These are phyloP conservation scores for Troglohyphantes excavatus DNA, from an alignment of 2,888 invertebrate species.

Conservation along the genomic window DNA sequence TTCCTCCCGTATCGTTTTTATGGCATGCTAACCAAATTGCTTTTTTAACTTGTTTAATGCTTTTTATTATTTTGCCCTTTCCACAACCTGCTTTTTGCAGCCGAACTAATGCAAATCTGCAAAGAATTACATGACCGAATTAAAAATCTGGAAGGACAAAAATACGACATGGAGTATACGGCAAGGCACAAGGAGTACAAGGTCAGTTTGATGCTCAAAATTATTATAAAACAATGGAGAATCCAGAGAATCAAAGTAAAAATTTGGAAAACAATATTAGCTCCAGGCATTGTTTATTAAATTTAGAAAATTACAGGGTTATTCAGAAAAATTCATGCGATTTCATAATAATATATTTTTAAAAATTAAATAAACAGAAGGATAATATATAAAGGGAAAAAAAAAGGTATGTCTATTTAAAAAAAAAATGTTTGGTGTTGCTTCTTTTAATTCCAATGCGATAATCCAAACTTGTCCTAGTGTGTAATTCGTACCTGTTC, in stretches of 20 bases:
- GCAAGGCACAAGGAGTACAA: slow-evolving; percentile 99
- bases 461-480: too few relatives aligned
- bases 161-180: slow-evolving; percentile 99
- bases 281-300: too few relatives aligned
- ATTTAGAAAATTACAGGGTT: too few relatives aligned
- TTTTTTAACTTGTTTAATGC: slow-evolving; percentile 72
- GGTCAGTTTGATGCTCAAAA: slow-evolving; percentile 86
- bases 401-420: too few relatives aligned
- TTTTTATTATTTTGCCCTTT: slow-evolving; percentile 53
- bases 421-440: too few relatives aligned
- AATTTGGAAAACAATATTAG: not conserved
- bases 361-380: too few relatives aligned
- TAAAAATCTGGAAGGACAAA: slow-evolving; percentile 98
- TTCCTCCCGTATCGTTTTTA: not conserved
- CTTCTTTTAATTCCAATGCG: too few relatives aligned
- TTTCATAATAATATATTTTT: too few relatives aligned
- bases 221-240: not conserved
- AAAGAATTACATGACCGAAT: slow-evolving; percentile 98
- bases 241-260: not conserved
- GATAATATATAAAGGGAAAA: too few relatives aligned
- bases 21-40: slow-evolving; percentile 62
- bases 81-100: slow-evolving; percentile 85
- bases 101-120: slow-evolving; percentile 94
- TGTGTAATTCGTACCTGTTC: too few relatives aligned
- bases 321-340: too few relatives aligned